Evolutionary conservation across 2,797 vertebrate species (phyloP).

Genomic region (Okamejei kenojei): DNA sequence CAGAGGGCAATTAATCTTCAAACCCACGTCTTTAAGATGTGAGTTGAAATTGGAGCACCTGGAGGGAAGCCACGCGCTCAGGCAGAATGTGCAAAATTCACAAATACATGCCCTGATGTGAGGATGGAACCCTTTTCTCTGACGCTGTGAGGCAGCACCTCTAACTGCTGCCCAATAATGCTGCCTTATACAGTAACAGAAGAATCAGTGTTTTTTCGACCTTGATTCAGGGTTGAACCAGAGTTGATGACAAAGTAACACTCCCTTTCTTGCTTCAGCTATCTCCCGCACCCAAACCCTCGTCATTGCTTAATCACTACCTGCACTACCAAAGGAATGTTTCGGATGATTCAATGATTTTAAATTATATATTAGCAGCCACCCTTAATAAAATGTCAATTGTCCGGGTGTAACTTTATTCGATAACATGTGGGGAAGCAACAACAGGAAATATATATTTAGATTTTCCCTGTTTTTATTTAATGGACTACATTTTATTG

Average conservation of each 20-base stretch:
- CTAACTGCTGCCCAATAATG: no score
- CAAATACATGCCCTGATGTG: no score
- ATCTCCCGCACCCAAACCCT: not conserved
- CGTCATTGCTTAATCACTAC: not conserved
- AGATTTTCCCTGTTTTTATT: not conserved
- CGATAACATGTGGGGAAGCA: not conserved
- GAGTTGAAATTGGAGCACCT: no score
- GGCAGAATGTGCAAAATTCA: not conserved
- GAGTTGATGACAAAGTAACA: not conserved
- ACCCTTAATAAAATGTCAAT: not conserved
- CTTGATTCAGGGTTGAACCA: not conserved
- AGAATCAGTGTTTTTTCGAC: not conserved
- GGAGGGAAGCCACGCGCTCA: no score
- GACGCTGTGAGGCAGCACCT: no score
- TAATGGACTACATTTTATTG: not conserved
- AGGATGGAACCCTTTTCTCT: no score
- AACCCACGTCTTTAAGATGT: no score
- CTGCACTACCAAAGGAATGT: not conserved
- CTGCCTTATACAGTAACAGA: no score
- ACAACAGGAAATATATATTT: not conserved
- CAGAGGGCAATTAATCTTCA: no score
- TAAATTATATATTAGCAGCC: not conserved
- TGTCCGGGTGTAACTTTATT: not conserved
- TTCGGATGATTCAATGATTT: not conserved
- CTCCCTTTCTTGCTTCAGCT: not conserved